Evolutionary conservation across 2,113 vertebrate species (phyloP), one percentile per base, ranked within the genome.

Genomic region (Chiloscyllium plagiosum): DNA sequence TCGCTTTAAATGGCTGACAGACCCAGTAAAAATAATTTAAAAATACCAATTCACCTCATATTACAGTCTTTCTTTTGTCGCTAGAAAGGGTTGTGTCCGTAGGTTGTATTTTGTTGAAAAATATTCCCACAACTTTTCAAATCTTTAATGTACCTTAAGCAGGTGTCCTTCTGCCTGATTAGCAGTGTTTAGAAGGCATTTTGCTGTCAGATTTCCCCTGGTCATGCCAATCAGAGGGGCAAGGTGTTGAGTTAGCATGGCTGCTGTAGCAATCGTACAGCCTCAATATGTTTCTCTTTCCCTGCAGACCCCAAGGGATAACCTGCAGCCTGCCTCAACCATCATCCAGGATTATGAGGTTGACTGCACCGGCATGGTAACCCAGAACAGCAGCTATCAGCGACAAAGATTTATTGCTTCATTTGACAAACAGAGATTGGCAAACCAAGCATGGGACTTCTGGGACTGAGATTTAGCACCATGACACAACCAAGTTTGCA

Each of bases 321-420:
- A 80, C 96, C 96, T 97, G 96, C 97, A 96, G 96, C 97, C 97
- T 97, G 96, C 76, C 96, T 97, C 97, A 96, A 97, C 97, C 97
- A 97, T 98, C 97, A 97, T 96, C 96, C 96, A 96, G 97, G 97
- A 98, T 99, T 98, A 97, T 97, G 61, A 96, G 96, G 96, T 26
- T 96, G 96, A 97, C 96, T 47, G 96, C 96, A 95, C 69, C 96
- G 72, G 96, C 96, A 96, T 96, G 97, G 96, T 97, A 95, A 97
- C 97, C 95, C 96, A 70, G 96, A 97, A 97, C 96, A 97, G 97
- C 97, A 97, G 97, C 98, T 98, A 98, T 98, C 96, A 97, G 97
- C 96, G 97, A 96, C 96, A 98, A 61, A 99, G 99, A 99, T 99
- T 99, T 98, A 99, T 98, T 98, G 98, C 98, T 98, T 97, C 97